phyloP scores from a whole-genome alignment of 2,888 invertebrate species.

The Drosophila ustulata region DNA sequence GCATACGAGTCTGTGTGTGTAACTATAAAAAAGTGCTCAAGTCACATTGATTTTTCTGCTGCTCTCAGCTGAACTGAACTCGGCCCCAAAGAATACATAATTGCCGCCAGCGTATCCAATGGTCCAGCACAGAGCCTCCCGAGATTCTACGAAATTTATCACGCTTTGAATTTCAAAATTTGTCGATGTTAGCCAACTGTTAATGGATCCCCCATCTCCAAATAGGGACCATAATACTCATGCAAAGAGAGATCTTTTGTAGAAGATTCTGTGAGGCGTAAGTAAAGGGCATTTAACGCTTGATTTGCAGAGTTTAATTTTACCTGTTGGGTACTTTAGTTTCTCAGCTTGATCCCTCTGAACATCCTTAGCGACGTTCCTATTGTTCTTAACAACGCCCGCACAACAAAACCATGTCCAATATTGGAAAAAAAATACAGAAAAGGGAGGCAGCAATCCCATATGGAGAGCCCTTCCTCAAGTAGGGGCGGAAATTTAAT shows the following conservation, averaged over 20 bases:
- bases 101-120: conserved; percentile 22
- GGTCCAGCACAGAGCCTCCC: conserved; percentile 26
- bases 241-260: conserved; percentile 17
- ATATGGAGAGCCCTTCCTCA: conserved; percentile 48
- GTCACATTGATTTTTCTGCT: conserved; percentile 62
- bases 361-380: conserved; percentile 53
- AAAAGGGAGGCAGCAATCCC: conserved; percentile 17
- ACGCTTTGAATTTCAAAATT: conserved; percentile 75
- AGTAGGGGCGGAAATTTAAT: conserved; percentile 84
- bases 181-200: conserved; percentile 74
- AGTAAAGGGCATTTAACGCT: conserved; percentile 83
- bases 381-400: conserved; percentile 63
- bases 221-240: conserved; percentile 1
- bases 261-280: conserved; percentile 75
- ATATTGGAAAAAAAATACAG: background rate
- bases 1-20: conserved; percentile 3
- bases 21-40: conserved; percentile 33
- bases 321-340: conserved; percentile 60
- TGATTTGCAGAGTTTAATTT: conserved; percentile 80
- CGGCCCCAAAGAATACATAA: conserved; percentile 40
- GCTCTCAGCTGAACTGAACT: conserved; percentile 29
- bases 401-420: conserved; percentile 50
- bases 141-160: conserved; percentile 68
- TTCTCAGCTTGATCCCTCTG: conserved; percentile 37
- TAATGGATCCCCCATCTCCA: conserved; percentile 44